Percentiles rank a stretch among this genome's conserved stretches.
Evolutionary conservation across 37 sponge, comb jelly and placozoan species (phyloP).

Genomic region (Aphrocallistes beatrix): DNA sequence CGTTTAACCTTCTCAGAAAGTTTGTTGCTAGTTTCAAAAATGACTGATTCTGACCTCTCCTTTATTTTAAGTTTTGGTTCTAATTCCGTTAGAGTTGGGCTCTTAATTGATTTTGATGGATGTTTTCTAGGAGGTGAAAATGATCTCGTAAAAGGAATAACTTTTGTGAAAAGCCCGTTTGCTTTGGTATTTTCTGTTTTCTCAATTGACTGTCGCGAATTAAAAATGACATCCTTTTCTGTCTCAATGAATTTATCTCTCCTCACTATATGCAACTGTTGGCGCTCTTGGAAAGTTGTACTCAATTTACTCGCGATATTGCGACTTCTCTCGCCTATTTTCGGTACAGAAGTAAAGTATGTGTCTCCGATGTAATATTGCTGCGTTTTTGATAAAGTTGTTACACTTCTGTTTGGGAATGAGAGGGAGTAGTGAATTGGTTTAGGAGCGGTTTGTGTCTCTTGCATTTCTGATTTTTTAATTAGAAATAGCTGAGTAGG

Average conservation of each 20-base stretch:
- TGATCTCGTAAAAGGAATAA: background rate
- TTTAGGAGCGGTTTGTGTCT: background rate
- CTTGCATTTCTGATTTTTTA: too few relatives aligned
- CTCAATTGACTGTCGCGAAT: background rate
- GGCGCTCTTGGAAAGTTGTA: conserved; percentile 41
- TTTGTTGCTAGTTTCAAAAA: background rate
- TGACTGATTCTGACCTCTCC: background rate
- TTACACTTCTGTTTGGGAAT: too few relatives aligned
- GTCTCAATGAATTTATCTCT: conserved; percentile 26
- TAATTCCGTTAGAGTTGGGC: background rate
- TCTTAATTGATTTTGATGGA: background rate
- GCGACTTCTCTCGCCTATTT: conserved; percentile 38
- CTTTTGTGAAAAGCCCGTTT: background rate
- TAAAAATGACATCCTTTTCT: background rate
- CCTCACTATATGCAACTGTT: conserved; percentile 42
- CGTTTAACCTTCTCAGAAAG: background rate
- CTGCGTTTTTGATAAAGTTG: too few relatives aligned
- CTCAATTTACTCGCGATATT: conserved; percentile 37
- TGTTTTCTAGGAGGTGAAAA: background rate
- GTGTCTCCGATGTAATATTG: too few relatives aligned
- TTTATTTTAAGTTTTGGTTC: background rate
- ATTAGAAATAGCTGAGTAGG: too few relatives aligned
- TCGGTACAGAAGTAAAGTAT: conserved; percentile 20
- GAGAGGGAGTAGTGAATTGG: background rate
- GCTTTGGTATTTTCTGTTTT: background rate